Percentiles rank a stretch among this genome's conserved stretches.
Conservation (phyloP, 2,113 vertebrate genomes). For the Pterocles orientalis region DNA sequence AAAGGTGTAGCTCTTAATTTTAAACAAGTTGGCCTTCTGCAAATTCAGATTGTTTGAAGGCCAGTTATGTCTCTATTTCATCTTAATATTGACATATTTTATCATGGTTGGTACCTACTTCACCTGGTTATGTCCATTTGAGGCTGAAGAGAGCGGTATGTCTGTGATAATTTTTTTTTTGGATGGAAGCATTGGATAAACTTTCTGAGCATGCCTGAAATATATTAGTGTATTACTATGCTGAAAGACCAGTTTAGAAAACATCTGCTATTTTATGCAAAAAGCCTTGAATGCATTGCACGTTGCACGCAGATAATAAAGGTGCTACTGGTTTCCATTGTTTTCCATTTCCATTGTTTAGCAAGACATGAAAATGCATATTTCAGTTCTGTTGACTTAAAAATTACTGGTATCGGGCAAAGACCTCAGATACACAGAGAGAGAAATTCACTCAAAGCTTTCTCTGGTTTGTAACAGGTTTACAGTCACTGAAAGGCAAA, state of each 20-base stretch:
- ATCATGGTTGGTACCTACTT: background rate
- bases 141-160: conserved; percentile 9
- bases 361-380: background rate
- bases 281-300: background rate
- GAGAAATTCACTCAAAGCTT: background rate
- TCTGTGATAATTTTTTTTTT: background rate
- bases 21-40: background rate
- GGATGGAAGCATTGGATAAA: background rate
- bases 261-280: background rate
- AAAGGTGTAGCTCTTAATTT: background rate
- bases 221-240: background rate
- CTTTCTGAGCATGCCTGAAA: background rate
- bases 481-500: background rate
- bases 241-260: background rate
- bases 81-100: conserved; percentile 15
- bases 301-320: background rate
- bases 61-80: background rate
- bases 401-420: background rate
- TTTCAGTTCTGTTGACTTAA: background rate
- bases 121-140: conserved; percentile 7
- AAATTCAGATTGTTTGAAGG: conserved; percentile 13
- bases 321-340: background rate
- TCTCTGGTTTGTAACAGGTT: background rate
- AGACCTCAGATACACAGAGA: background rate
- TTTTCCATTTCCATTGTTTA: background rate